These are phyloP conservation scores for Euwallacea similis DNA, from an alignment of 1,140 invertebrate genomes.

Conservation along the genomic window DNA sequence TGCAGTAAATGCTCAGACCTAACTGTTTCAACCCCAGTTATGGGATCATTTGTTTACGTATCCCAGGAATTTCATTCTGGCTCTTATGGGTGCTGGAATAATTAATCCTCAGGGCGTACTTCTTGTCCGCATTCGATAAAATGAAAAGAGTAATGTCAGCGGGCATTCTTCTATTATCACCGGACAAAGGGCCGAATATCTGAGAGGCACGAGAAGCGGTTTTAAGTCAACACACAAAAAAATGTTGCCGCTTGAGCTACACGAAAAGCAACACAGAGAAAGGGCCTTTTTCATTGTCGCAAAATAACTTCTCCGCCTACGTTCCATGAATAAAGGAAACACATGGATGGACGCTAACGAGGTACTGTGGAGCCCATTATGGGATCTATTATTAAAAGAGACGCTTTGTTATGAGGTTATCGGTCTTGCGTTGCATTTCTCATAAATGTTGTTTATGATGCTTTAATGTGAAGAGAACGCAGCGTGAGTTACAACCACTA, in stretches of 20 bases:
- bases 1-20: constrained; percentile 4
- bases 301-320: constrained; percentile 6
- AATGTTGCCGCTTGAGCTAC: neutral
- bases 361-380: neutral
- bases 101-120: too few relatives aligned
- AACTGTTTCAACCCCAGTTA: constrained; percentile 9
- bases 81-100: too few relatives aligned
- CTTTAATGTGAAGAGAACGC: too few relatives aligned
- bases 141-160: too few relatives aligned
- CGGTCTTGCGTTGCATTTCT: too few relatives aligned
- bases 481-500: too few relatives aligned
- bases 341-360: constrained; percentile 4
- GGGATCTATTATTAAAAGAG: constrained; percentile 3
- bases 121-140: too few relatives aligned
- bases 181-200: neutral
- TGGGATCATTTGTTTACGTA: constrained; percentile 11
- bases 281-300: neutral
- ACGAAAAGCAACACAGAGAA: neutral
- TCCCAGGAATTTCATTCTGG: too few relatives aligned
- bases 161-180: neutral
- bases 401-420: neutral
- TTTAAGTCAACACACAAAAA: constrained; percentile 4
- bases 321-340: constrained; percentile 5
- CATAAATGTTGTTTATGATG: too few relatives aligned
- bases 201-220: neutral